Conservation (phyloP, 2,888 invertebrate genomes). For the Zootermopsis nevadensis region DNA sequence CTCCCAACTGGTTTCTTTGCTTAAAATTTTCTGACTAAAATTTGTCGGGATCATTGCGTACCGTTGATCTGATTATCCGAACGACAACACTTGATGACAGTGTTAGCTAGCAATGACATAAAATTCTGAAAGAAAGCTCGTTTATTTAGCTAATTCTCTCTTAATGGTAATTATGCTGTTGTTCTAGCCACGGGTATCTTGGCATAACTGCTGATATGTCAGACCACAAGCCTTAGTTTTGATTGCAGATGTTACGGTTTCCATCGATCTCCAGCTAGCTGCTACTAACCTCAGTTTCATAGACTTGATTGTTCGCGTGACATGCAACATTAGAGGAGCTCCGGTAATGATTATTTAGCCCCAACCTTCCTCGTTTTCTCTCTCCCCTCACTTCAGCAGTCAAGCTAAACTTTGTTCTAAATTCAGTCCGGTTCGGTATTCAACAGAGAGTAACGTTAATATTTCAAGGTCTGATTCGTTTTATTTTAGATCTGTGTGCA, state of each 20-base stretch:
- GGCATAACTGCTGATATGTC: background rate
- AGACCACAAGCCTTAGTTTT: background rate
- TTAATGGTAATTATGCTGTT: background rate
- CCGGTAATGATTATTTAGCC: slow-evolving; percentile 34
- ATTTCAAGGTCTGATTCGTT: too few species aligned
- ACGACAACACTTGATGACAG: too few species aligned
- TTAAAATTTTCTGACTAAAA: too few species aligned
- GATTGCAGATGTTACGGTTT: slow-evolving; percentile 23
- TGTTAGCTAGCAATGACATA: background rate
- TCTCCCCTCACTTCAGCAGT: background rate
- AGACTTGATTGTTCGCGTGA: slow-evolving; percentile 29
- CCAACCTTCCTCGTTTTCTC: slow-evolving; percentile 5
- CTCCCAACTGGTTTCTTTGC: too few species aligned
- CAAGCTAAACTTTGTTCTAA: too few species aligned
- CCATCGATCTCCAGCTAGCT: background rate
- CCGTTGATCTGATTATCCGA: too few species aligned
- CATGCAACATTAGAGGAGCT: slow-evolving; percentile 14
- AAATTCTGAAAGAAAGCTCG: background rate
- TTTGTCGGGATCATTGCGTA: too few species aligned
- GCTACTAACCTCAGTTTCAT: slow-evolving; percentile 25
- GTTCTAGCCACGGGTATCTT: background rate
- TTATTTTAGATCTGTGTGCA: too few species aligned
- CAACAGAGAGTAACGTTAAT: too few species aligned
- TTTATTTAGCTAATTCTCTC: background rate
- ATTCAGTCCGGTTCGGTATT: too few species aligned